Base-by-base conservation (phyloP, 2,113 vertebrate genomes). In the Rhabdornis inornatus region DNA sequence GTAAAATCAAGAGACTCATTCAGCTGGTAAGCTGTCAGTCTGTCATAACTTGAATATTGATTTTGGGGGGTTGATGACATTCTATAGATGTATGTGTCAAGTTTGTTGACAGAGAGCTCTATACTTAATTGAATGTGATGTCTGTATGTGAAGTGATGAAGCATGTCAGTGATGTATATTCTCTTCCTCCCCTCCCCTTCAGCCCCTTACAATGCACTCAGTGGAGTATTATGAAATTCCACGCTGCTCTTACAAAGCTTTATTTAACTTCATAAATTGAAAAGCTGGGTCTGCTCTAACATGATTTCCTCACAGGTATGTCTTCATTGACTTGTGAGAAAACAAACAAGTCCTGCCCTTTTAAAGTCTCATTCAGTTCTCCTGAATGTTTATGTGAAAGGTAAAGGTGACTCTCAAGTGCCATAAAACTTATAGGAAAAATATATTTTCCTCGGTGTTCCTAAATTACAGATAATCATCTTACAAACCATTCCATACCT, bases 21-120 rank as follows among this genome's bases (percentile, higher is more conserved):
- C 92, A 96, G 93, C 90, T 94, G 83, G 96, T 65, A 96, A 96
- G 66, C 94, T 97, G 96, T 97, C 97, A 96, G 87, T 96, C 95
- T 84, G 70, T 96, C 96, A 97, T 95, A 97, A 97, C 95, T 94
- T 91, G 92, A 97, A 95, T 97, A 98, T 97, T 97, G 97, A 98
- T 98, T 97, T 85, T 8, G 37, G 72, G 69, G 52, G 37, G 33
- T 44, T 97, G 71, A 64, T 96, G 97, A 96, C 94, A 97, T 97
- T 97, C 96, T 88, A 90, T 95, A 89, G 96, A 96, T 97, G 52
- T 92, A 65, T 19, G 20, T 96, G 96, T 97, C 97, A 97, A 93
- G 61, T 92, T 87, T 97, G 96, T 97, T 97, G 97, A 97, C 97
- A 97, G 95, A 97, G 79, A 93, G 76, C 82, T 97, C 95, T 97